Conservation (phyloP, 2,888 invertebrate species). For the Noctua pronuba region DNA sequence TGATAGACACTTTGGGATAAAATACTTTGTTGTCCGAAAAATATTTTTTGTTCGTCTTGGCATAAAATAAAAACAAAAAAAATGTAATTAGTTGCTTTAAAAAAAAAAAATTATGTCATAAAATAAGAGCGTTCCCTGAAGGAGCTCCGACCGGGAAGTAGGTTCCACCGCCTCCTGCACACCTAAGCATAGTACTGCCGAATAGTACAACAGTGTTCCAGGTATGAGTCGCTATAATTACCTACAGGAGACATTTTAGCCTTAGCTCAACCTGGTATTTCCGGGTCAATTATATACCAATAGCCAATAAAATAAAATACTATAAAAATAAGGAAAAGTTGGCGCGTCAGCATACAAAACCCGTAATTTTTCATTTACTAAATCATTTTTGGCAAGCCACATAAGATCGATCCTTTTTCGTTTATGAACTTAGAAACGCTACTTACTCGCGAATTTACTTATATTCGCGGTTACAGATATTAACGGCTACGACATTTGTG, state of each 20-base stretch:
- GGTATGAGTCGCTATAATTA: background rate
- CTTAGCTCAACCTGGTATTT: background rate
- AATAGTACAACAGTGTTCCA: background rate
- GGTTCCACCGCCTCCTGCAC: background rate
- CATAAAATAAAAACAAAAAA: background rate
- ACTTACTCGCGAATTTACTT: conserved; percentile 34
- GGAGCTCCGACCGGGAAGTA: background rate
- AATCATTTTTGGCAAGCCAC: background rate
- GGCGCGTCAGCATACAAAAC: background rate
- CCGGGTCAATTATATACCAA: background rate
- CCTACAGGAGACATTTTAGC: too few species aligned
- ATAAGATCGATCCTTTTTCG: background rate
- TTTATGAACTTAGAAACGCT: background rate
- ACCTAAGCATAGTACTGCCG: background rate
- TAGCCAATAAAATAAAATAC: background rate
- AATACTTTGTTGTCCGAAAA: background rate
- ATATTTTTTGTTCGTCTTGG: background rate
- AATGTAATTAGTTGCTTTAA: background rate
- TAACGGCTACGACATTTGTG: conserved; percentile 55
- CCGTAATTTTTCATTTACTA: background rate
- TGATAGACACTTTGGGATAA: background rate
- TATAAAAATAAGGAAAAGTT: background rate
- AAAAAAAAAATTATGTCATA: background rate
- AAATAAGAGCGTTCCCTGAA: background rate
- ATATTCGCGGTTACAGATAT: conserved; percentile 68